Percentiles rank a stretch among this genome's conserved stretches.
phyloP scores from a whole-genome alignment of 2,113 vertebrate genomes.

The Microcebus lehilahytsara region DNA sequence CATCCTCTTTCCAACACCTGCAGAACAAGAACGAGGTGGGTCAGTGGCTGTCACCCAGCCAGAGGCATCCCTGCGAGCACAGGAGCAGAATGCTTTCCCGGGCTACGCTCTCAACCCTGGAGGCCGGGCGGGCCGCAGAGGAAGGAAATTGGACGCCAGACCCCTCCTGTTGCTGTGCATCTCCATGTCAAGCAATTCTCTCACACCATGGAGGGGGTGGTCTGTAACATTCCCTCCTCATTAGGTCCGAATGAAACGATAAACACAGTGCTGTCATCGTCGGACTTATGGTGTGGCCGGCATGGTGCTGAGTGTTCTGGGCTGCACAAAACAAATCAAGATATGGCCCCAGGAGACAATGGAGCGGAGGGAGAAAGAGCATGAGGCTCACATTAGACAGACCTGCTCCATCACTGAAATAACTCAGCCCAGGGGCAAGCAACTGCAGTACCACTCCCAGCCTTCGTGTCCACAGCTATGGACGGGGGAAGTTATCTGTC shows the following conservation, averaged over 20 bases:
- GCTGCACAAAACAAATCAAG: not conserved
- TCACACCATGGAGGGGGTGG: not conserved
- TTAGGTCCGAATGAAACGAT: not conserved
- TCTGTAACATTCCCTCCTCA: not conserved
- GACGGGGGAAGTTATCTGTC: not conserved
- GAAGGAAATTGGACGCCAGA: slow-evolving; percentile 33
- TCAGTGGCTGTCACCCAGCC: slow-evolving; percentile 43
- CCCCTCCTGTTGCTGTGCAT: slow-evolving; percentile 29
- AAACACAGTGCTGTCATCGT: not conserved
- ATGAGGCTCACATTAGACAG: not conserved
- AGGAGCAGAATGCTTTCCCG: slow-evolving; percentile 35
- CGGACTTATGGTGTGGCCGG: not conserved
- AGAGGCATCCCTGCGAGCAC: slow-evolving; percentile 36
- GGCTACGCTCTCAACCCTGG: not conserved
- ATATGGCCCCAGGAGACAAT: not conserved
- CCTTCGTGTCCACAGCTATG: not conserved
- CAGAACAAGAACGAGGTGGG: slow-evolving; percentile 64
- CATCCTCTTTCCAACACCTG: slow-evolving; percentile 66
- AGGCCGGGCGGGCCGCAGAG: slow-evolving; percentile 58
- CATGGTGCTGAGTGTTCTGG: not conserved
- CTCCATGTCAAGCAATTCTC: slow-evolving; percentile 40
- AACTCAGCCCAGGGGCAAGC: not conserved
- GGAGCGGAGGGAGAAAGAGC: not conserved
- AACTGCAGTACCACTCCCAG: not conserved
- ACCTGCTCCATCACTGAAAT: not conserved